Evolutionary conservation across 2,888 invertebrate genomes (phyloP), one percentile per base, ranked within the genome.

Genomic region (Spodoptera exigua): DNA sequence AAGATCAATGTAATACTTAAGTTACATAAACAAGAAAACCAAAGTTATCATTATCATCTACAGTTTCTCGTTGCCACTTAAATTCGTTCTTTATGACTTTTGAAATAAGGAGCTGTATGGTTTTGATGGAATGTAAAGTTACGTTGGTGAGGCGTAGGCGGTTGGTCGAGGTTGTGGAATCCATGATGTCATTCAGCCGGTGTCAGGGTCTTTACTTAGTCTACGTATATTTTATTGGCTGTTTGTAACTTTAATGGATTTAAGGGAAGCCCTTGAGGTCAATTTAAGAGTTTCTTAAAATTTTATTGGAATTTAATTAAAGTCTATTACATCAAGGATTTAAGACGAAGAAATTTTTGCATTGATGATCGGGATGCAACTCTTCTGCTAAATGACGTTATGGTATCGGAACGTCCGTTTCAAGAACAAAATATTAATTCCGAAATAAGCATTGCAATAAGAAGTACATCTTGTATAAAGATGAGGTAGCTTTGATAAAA

Each of bases 191-290:
- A 89, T 87, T 63, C 56, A 58, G 60, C 63, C 68, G 77, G 68
- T 84, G 86, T 86, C 89, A 86, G 83, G 88, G 89, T 57, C 85
- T 85, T 82, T 74, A 80, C 85, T 86, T 84, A 80, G 81, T 70
- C 67, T 69, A 65, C 75, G 76, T 81, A 82, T 81, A 71, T 62
- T 72, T 66, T 63, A 76, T 51, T 64, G 49, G 36, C 37, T 45
- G 51, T 56, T 68, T 39, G 77, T 76, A 75, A 69, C 57, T 70
- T 68, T 51, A 61, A 65, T 70, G 13, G 67, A 52, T 58, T 47
- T 44, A 57, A 58, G 39, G 46, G 65, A 60, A 63, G 39, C 49
- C 36, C 57, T 58, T 47, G 45, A 65, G 12, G 32, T n/a, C 12
- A 32, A 45, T 48, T 45, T 12, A 48, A 51, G 9, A n/a, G 3